Percentiles rank a stretch among this genome's conserved stretches.
Conservation (phyloP, 1,140 invertebrate genomes). For the Mamestra configurata region DNA sequence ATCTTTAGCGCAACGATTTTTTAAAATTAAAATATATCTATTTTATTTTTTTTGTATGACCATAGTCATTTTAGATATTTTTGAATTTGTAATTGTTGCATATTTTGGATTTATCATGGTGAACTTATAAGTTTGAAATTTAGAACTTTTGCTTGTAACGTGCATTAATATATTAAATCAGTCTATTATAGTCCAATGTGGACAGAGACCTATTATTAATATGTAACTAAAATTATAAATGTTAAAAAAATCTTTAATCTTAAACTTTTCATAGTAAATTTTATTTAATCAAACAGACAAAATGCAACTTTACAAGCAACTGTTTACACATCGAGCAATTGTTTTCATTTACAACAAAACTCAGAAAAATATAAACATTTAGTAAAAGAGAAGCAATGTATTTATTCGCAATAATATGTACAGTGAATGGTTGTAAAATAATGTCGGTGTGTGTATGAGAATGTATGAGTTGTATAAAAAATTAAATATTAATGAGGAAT, state of each 20-base stretch:
- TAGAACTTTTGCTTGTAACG: conserved; percentile 21
- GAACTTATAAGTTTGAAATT: not conserved
- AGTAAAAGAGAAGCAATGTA: conserved; percentile 78
- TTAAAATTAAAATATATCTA: not conserved
- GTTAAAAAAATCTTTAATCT: no score
- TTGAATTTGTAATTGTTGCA: conserved; percentile 9
- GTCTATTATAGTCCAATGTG: not conserved
- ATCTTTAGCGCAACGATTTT: conserved; percentile 40
- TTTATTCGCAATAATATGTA: conserved; percentile 83
- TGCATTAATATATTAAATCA: not conserved
- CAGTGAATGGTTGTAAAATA: conserved; percentile 71
- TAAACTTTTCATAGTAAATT: no score
- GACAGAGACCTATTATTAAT: no score
- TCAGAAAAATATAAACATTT: conserved; percentile 29
- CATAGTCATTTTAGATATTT: conserved; percentile 4
- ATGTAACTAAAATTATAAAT: no score
- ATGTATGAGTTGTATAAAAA: conserved; percentile 71
- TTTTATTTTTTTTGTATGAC: conserved; percentile 23
- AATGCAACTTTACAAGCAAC: conserved; percentile 34
- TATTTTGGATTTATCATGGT: conserved; percentile 24
- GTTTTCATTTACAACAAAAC: conserved; percentile 19
- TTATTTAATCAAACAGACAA: not conserved
- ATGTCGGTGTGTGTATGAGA: conserved; percentile 72
- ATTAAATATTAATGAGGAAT: conserved; percentile 72
- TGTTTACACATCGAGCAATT: conserved; percentile 7